Base-by-base conservation (phyloP, 1,140 invertebrate species). In the Ostrea edulis region DNA sequence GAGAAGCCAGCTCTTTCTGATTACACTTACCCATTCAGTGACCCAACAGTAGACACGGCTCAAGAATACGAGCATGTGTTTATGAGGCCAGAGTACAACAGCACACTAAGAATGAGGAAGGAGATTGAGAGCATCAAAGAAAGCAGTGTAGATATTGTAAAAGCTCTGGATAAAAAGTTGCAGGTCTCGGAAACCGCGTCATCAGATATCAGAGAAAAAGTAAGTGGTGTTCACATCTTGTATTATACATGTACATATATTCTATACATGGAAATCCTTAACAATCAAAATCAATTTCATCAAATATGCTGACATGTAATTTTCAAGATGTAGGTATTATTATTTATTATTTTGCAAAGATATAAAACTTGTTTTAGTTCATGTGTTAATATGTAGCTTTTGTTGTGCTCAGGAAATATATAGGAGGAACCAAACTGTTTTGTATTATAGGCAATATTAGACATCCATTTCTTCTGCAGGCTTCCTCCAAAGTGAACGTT, bases 181-280 rank as follows among this genome's bases (percentile, higher is more conserved):
- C 68, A 90, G 68, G 83, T 89, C 20, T 94, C 92, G n/a, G 90
- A 93, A n/a, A 81, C 82, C 11, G 91, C 88, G 54, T 91, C 88
- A 88, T 88, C 91, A 25, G 90, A 93, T 58, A 91, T 94, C 9
- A 92, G 91, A 86, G 93, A 94, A 89, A 94, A 94, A 92, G 93
- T 94, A 52, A 65, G 77, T 22, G 22, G 44, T 22, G 20, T 71
- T 51, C 25, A 44, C 71, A 17, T 81, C 71, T 22, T 17, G 25
- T 81, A 81, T 81, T 29, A 29, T 12, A 81, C 44, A 44, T 44
- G 5, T 51, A 7, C 68, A 22, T 71, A 20, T 71, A n/a, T 77
- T 77, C 12, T 25, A n/a, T 5, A 44, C 1, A 44, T 44, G 1
- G 2, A 51, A 81, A 81, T 14, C 25, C 17, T 77, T 81, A 17